Conservation (phyloP, 1,140 invertebrate species). For the Monochamus saltuarius region DNA sequence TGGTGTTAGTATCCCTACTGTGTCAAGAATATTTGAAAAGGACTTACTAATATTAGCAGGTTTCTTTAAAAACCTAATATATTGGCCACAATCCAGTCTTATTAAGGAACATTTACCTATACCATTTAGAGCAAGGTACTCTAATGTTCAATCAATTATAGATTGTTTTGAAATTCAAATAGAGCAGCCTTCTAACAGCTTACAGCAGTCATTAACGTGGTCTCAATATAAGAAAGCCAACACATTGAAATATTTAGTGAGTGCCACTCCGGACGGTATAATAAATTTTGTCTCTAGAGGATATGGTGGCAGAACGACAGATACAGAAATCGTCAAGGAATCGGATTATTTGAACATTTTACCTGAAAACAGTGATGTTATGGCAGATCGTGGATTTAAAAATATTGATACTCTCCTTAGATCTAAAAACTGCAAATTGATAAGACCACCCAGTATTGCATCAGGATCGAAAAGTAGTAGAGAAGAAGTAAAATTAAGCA, state of each 20-base stretch:
- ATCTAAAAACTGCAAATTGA: not conserved
- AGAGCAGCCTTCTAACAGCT: constrained; percentile 41
- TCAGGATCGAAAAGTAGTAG: constrained; percentile 29
- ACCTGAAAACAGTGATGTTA: not conserved
- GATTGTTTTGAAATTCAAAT: constrained; percentile 23
- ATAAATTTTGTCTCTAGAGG: constrained; percentile 51
- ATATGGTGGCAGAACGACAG: constrained; percentile 48
- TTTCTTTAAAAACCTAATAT: too few species aligned
- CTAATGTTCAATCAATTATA: constrained; percentile 20
- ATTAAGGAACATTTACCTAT: not conserved
- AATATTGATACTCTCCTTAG: not conserved
- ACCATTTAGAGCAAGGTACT: constrained; percentile 9
- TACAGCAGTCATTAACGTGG: constrained; percentile 52
- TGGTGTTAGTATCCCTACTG: too few species aligned
- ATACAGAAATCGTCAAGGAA: constrained; percentile 46
- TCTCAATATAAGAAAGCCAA: constrained; percentile 55
- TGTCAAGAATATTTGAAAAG: too few species aligned
- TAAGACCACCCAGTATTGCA: not conserved
- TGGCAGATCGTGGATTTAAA: constrained; percentile 16
- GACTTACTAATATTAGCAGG: too few species aligned
- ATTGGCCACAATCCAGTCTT: too few species aligned
- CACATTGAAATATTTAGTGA: constrained; percentile 55
- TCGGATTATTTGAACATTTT: constrained; percentile 45
- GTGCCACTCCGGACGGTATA: constrained; percentile 51
- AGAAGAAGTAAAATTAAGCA: constrained; percentile 39